These are phyloP conservation scores for Machimus rusticus DNA, from an alignment of 2,888 invertebrate genomes.

Conservation along the genomic window DNA sequence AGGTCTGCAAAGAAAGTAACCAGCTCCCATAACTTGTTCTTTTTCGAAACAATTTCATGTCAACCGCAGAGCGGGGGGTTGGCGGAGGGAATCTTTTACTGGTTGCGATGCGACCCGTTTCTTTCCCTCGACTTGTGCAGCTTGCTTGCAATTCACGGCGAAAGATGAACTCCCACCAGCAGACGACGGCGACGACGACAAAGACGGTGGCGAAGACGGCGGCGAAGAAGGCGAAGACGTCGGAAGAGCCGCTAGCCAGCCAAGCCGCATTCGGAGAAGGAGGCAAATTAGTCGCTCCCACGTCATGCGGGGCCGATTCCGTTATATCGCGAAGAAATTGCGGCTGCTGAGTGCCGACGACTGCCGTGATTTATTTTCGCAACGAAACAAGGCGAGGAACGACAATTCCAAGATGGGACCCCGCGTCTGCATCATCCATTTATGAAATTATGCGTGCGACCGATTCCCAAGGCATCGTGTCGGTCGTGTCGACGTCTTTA, in stretches of 20 bases:
- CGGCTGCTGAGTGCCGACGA: neutral
- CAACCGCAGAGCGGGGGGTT: neutral
- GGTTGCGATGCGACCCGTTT: neutral
- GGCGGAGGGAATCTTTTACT: neutral
- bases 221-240: neutral
- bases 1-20: neutral
- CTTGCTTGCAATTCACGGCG: neutral
- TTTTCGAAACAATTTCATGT: constrained; percentile 31
- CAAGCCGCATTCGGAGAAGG: neutral
- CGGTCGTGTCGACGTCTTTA: neutral
- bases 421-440: neutral
- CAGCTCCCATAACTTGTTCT: constrained; percentile 17
- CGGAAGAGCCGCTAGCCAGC: neutral
- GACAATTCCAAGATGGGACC: neutral
- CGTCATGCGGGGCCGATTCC: constrained; percentile 6
- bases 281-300: constrained; percentile 30
- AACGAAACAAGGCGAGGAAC: neutral
- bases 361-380: constrained; percentile 23
- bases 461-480: neutral
- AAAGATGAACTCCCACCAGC: constrained; percentile 3
- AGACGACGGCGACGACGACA: too few relatives aligned
- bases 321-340: constrained; percentile 17
- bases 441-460: neutral
- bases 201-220: neutral
- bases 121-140: neutral